phyloP scores from a whole-genome alignment of 2,113 vertebrate species.

The Protobothrops flavoviridis region DNA sequence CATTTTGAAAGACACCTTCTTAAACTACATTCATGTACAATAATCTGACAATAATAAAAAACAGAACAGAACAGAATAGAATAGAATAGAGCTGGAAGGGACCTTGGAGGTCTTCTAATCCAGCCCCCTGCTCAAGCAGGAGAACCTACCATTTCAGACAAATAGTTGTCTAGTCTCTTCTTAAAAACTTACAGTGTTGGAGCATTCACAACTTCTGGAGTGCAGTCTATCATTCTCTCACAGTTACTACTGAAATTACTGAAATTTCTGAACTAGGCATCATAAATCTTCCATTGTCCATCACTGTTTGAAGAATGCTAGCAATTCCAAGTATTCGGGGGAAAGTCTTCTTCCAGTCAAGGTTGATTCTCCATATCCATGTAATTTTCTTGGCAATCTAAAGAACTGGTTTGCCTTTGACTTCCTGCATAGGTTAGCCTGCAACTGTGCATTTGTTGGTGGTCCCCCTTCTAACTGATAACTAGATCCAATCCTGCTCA shows the following conservation, averaged over 20 bases:
- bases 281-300: background rate
- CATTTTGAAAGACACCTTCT: background rate
- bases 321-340: background rate
- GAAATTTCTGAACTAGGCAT: background rate
- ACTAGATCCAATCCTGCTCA: background rate
- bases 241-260: background rate
- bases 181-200: no score
- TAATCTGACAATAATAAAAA: background rate
- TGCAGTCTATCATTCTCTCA: no score
- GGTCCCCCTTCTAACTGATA: background rate
- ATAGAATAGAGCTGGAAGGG: no score
- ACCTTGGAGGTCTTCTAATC: no score
- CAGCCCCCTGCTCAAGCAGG: no score
- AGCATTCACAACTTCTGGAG: no score
- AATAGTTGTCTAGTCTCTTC: no score
- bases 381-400: background rate
- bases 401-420: background rate
- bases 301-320: background rate
- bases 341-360: background rate
- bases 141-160: no score
- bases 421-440: background rate
- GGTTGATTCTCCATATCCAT: background rate
- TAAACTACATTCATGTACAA: background rate
- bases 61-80: no score
- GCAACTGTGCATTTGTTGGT: background rate